Conservation (phyloP, 1,140 invertebrate genomes). For the Scaptomyza hsui region DNA sequence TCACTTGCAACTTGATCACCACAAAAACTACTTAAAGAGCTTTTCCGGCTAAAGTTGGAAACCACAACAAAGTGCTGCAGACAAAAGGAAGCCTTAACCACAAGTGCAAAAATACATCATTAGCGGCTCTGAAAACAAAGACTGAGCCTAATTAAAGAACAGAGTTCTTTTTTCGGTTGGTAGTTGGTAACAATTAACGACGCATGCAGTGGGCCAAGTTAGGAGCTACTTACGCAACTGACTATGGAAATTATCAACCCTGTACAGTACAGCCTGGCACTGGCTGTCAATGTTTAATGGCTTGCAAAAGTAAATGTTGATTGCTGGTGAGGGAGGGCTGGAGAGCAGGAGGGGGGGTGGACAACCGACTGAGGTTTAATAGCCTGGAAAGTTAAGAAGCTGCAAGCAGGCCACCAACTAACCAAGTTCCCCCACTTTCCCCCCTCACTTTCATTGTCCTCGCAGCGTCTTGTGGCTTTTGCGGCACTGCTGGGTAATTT, state of each 20-base stretch:
- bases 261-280: conserved; percentile 30
- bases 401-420: conserved; percentile 24
- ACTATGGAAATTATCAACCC: conserved; percentile 73
- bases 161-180: conserved; percentile 41
- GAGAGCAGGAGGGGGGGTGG: too few species aligned
- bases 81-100: conserved; percentile 23
- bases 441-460: conserved; percentile 11
- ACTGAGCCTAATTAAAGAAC: conserved; percentile 69
- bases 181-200: conserved; percentile 78
- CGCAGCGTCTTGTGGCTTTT: conserved; percentile 53
- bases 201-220: conserved; percentile 61
- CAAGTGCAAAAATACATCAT: conserved; percentile 64
- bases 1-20: conserved; percentile 43
- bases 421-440: background rate
- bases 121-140: conserved; percentile 38
- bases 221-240: conserved; percentile 43
- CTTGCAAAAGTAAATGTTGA: conserved; percentile 83
- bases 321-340: conserved; percentile 47
- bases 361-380: conserved; percentile 72
- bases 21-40: conserved; percentile 66
- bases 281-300: conserved; percentile 80
- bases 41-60: conserved; percentile 53
- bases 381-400: conserved; percentile 83
- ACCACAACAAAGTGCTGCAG: conserved; percentile 55
- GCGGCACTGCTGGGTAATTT: conserved; percentile 63